These are phyloP conservation scores for Suricata suricatta DNA, from an alignment of 2,113 vertebrate genomes.

Conservation along the genomic window DNA sequence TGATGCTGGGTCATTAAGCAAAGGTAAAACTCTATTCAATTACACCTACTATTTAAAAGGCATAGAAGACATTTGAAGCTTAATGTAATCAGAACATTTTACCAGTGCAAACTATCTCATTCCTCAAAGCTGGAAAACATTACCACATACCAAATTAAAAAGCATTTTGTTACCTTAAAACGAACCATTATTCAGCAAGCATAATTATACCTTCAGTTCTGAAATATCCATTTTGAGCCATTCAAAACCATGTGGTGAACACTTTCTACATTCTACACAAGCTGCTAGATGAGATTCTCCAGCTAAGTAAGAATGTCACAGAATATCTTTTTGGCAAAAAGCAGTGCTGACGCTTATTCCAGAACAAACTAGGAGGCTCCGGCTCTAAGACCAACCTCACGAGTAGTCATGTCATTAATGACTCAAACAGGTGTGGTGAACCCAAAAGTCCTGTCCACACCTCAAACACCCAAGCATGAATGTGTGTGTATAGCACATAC, in stretches of 20 bases:
- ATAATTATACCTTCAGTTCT: constrained; percentile 21
- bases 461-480: background rate
- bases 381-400: background rate
- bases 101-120: background rate
- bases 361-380: background rate
- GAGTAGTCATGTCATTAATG: background rate
- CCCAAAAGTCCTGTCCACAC: background rate
- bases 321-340: background rate
- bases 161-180: constrained; percentile 15
- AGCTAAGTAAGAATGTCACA: background rate
- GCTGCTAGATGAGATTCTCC: background rate
- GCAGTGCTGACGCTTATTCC: background rate
- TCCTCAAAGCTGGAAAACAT: background rate
- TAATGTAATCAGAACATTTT: constrained; percentile 22
- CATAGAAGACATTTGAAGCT: background rate
- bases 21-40: background rate
- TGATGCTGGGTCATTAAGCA: background rate
- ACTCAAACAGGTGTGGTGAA: background rate
- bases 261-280: background rate
- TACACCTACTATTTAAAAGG: background rate
- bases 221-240: constrained; percentile 9
- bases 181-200: constrained; percentile 15
- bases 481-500: fast-evolving
- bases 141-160: constrained; percentile 16
- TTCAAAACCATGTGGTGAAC: background rate